Conservation (phyloP, 1,140 invertebrate species). For the Venustaconcha ellipsiformis region DNA sequence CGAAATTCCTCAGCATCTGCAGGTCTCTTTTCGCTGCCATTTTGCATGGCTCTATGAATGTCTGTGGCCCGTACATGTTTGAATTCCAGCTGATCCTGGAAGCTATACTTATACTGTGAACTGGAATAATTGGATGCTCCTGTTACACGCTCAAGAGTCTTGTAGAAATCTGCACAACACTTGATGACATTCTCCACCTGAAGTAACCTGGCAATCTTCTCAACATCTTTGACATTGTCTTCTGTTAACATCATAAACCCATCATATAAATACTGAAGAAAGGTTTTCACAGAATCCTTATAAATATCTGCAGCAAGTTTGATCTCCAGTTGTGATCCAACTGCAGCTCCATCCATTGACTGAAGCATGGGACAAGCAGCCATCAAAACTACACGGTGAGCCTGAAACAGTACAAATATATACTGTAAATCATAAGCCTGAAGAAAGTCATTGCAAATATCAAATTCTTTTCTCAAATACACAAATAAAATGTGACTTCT, state of each 20-base stretch:
- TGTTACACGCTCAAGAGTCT: slow-evolving; percentile 27
- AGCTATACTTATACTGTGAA: too few species aligned
- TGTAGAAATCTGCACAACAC: slow-evolving; percentile 36
- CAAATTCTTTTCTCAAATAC: too few species aligned
- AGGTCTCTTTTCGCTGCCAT: too few species aligned
- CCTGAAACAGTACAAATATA: slow-evolving; percentile 12
- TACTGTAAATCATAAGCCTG: too few species aligned
- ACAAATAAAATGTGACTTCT: too few species aligned
- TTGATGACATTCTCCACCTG: slow-evolving; percentile 38
- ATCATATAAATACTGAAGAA: slow-evolving; percentile 39
- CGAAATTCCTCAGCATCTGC: too few species aligned
- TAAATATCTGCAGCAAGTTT: slow-evolving; percentile 32
- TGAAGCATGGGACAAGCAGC: slow-evolving; percentile 42
- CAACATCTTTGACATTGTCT: slow-evolving; percentile 34
- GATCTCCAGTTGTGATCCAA: slow-evolving; percentile 35
- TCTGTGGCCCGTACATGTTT: too few species aligned
- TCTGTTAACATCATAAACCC: slow-evolving; percentile 41
- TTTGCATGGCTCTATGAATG: too few species aligned
- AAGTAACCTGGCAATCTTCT: slow-evolving; percentile 36
- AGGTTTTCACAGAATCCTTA: slow-evolving; percentile 33
- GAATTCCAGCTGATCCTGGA: too few species aligned
- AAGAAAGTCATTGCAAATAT: too few species aligned
- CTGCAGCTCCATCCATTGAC: slow-evolving; percentile 34
- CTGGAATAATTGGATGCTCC: neutral
- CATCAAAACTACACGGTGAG: slow-evolving; percentile 35